These are phyloP conservation scores for Nomada lathburiana DNA, from an alignment of 2,888 invertebrate species.

Conservation along the genomic window DNA sequence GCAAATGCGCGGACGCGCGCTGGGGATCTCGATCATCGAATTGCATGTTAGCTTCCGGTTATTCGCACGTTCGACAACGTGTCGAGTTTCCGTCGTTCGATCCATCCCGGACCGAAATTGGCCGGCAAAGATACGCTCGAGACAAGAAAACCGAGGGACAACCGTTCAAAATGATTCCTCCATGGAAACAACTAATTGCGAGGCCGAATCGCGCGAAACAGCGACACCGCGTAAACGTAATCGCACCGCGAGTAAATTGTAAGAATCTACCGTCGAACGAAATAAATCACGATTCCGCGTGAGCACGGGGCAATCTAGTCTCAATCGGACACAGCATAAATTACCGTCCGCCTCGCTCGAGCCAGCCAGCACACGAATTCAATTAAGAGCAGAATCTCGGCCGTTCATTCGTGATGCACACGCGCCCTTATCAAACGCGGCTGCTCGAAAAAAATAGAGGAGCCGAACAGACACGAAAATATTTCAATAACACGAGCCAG, in stretches of 20 bases:
- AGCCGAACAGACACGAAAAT: too few species aligned
- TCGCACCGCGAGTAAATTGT: too few species aligned
- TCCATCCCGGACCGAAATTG: too few species aligned
- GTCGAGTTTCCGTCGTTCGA: not conserved
- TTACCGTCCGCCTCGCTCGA: not conserved
- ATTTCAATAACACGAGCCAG: too few species aligned
- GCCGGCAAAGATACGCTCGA: too few species aligned
- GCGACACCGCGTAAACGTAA: too few species aligned
- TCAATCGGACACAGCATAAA: slow-evolving; percentile 2
- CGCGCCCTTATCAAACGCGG: not conserved
- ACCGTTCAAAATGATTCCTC: too few species aligned
- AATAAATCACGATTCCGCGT: too few species aligned
- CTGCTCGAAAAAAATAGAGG: not conserved
- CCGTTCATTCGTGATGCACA: not conserved
- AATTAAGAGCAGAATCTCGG: slow-evolving; percentile 20
- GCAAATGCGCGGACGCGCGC: slow-evolving; percentile 54
- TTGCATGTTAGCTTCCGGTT: slow-evolving; percentile 38
- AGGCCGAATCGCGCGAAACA: too few species aligned
- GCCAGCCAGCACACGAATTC: slow-evolving; percentile 12
- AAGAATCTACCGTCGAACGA: not conserved
- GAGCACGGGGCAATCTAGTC: not conserved
- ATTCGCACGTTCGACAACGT: slow-evolving; percentile 34
- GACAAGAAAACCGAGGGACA: too few species aligned
- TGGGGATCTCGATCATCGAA: slow-evolving; percentile 46
- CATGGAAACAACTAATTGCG: too few species aligned